A percentile compares a stretch with the other conserved stretches of the same genome.
Conservation (phyloP, 2,888 invertebrate species). For the Drosophila greeni region DNA sequence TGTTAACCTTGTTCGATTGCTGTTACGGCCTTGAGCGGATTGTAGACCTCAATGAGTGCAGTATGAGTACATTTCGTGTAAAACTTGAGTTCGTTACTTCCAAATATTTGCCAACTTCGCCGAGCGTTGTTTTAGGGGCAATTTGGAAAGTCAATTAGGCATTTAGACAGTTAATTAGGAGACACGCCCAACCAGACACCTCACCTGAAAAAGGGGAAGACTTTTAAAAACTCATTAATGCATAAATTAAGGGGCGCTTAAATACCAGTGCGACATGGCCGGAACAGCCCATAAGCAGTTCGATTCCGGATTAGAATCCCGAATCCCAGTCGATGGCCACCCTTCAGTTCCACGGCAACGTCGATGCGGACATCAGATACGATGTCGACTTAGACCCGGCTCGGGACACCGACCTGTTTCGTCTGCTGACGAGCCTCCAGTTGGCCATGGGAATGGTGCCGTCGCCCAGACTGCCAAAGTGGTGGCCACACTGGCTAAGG, state of each 20-base stretch:
- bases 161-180: slow-evolving; percentile 37
- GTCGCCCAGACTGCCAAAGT: slow-evolving; percentile 36
- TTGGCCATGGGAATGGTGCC: slow-evolving; percentile 59
- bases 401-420: slow-evolving; percentile 56
- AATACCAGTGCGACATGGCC: slow-evolving; percentile 44
- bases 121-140: not conserved
- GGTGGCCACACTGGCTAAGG: slow-evolving; percentile 40
- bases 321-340: slow-evolving; percentile 47
- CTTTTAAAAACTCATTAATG: slow-evolving; percentile 73
- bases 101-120: slow-evolving; percentile 17
- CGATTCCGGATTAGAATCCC: not conserved
- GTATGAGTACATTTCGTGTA: slow-evolving; percentile 5
- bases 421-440: slow-evolving; percentile 52
- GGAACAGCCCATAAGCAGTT: slow-evolving; percentile 36
- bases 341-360: slow-evolving; percentile 55
- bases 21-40: slow-evolving; percentile 9
- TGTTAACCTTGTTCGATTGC: not conserved
- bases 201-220: slow-evolving; percentile 43
- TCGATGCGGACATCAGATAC: slow-evolving; percentile 48
- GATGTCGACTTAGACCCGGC: slow-evolving; percentile 46
- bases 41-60: not conserved
- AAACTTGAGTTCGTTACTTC: slow-evolving; percentile 1
- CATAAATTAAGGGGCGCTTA: slow-evolving; percentile 60
- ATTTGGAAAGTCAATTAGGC: slow-evolving; percentile 47
- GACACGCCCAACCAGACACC: slow-evolving; percentile 49